These are phyloP conservation scores for Campylomormyrus numenius DNA, from an alignment of 2,113 vertebrate genomes.

Conservation along the genomic window DNA sequence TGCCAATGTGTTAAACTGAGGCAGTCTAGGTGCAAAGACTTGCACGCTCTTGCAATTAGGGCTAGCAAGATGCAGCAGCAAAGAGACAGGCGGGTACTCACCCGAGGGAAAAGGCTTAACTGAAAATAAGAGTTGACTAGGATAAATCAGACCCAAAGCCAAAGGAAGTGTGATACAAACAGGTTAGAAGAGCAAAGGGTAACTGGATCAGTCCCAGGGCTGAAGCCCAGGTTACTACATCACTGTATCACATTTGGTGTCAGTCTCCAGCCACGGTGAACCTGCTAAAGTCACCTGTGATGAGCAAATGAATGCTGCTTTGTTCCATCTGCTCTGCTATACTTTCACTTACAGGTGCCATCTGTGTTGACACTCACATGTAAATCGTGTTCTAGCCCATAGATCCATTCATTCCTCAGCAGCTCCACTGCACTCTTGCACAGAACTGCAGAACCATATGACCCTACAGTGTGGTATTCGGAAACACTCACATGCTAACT, in stretches of 20 bases:
- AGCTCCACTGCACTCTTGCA: neutral
- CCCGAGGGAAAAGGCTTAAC: neutral
- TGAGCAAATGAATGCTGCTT: neutral
- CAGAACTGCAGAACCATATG: neutral
- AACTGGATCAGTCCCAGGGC: neutral
- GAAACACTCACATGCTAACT: neutral
- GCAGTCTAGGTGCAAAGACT: neutral
- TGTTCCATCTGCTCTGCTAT: neutral
- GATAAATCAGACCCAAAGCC: neutral
- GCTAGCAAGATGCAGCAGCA: too few relatives aligned
- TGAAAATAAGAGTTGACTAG: neutral
- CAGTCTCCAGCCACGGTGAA: neutral
- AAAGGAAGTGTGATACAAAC: neutral
- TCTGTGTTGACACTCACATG: neutral
- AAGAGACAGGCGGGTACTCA: neutral
- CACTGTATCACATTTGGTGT: neutral
- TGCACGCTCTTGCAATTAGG: neutral
- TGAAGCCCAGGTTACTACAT: neutral
- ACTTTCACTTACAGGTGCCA: neutral
- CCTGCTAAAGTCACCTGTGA: neutral
- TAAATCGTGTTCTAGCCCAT: neutral
- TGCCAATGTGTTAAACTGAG: slow-evolving; percentile 41
- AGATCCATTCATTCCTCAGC: neutral
- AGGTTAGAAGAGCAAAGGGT: neutral
- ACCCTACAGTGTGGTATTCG: neutral